Evolutionary conservation across 2,113 vertebrate genomes (phyloP).

Genomic region (Noctilio leporinus): DNA sequence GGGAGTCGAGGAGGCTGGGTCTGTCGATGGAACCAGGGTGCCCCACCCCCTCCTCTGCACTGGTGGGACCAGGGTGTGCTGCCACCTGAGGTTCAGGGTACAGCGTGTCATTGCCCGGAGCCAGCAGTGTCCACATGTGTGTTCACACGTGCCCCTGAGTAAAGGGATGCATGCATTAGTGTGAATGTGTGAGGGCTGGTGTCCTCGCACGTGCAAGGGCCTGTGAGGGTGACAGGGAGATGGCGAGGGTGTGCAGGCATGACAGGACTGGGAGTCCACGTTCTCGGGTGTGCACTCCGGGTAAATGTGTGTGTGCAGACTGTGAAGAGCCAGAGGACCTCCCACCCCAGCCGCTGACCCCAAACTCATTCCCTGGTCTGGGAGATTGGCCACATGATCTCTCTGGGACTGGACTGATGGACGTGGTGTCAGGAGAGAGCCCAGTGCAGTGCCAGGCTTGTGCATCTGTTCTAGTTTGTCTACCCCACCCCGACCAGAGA

Average conservation of each 20-base stretch:
- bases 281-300: neutral
- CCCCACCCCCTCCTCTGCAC: neutral
- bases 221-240: neutral
- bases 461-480: fast-evolving
- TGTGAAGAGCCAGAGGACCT: neutral
- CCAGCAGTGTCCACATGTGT: neutral
- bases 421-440: fast-evolving
- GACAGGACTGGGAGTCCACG: fast-evolving
- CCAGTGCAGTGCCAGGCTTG: neutral
- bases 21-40: neutral
- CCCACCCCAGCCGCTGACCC: neutral
- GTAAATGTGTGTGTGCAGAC: neutral
- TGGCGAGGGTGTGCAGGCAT: fast-evolving
- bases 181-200: fast-evolving
- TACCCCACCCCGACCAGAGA: neutral
- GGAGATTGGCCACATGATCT: neutral
- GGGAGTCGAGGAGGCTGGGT: neutral
- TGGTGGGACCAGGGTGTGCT: neutral
- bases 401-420: neutral
- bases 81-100: neutral
- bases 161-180: neutral
- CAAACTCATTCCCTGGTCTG: neutral
- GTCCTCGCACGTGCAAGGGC: neutral
- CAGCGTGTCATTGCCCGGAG: neutral
- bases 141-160: neutral